phyloP scores from a whole-genome alignment of 2,888 invertebrate genomes.

The Myopa tessellatipennis region DNA sequence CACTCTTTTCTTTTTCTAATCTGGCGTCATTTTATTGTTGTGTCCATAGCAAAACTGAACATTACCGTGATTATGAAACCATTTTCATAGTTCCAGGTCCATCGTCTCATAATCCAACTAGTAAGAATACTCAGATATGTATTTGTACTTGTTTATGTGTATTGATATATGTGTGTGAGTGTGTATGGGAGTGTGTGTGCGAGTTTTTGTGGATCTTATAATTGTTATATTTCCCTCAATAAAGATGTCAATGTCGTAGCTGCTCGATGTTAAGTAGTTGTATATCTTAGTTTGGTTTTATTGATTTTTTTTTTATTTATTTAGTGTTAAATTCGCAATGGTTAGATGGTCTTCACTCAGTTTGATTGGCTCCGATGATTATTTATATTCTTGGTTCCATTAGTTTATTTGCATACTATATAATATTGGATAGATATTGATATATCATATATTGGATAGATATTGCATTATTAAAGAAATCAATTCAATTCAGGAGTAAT shows the following conservation, averaged over 20 bases:
- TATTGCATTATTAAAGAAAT: neutral
- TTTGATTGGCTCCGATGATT: too few relatives aligned
- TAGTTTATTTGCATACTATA: too few relatives aligned
- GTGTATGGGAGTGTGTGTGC: neutral
- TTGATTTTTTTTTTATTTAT: neutral
- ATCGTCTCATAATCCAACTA: constrained; percentile 74
- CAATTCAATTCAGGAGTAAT: too few relatives aligned
- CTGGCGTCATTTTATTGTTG: constrained; percentile 16
- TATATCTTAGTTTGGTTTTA: neutral
- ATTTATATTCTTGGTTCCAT: too few relatives aligned
- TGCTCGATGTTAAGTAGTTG: too few relatives aligned
- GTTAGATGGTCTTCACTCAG: too few relatives aligned
- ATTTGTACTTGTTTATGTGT: neutral
- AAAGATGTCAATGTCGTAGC: neutral
- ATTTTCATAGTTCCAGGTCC: constrained; percentile 79
- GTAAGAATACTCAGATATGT: constrained; percentile 66
- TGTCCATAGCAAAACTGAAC: constrained; percentile 70
- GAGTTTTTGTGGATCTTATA: neutral
- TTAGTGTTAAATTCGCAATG: neutral
- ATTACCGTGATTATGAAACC: constrained; percentile 80
- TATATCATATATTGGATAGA: neutral
- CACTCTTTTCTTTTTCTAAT: constrained; percentile 27
- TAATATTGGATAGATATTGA: too few relatives aligned
- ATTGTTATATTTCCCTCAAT: neutral
- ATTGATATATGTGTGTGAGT: neutral